Percentiles rank a stretch among this genome's conserved stretches.
phyloP scores from a whole-genome alignment of 2,797 vertebrate species.

The Morelia viridis region DNA sequence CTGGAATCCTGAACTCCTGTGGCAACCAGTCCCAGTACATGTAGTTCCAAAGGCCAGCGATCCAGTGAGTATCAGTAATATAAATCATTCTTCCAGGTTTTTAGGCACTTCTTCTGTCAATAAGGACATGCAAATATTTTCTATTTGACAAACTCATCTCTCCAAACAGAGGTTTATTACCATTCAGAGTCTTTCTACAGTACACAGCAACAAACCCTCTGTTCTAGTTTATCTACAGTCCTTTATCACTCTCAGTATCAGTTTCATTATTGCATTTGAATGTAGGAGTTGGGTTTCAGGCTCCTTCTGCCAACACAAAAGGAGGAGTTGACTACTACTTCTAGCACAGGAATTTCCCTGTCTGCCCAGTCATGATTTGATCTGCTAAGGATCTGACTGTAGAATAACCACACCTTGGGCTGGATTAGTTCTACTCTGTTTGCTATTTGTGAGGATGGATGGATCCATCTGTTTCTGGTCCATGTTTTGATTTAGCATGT shows the following conservation, averaged over 20 bases:
- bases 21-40: conserved; percentile 80
- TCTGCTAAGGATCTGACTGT: no score
- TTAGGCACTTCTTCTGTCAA: background rate
- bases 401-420: no score
- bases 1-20: conserved; percentile 73
- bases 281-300: background rate
- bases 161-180: background rate
- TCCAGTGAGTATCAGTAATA: conserved; percentile 63
- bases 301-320: background rate
- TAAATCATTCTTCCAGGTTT: background rate
- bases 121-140: background rate
- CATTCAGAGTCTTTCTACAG: background rate
- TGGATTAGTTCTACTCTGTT: background rate
- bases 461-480: background rate
- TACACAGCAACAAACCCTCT: background rate
- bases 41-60: conserved; percentile 65
- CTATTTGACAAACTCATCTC: background rate
- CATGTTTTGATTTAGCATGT: background rate
- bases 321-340: background rate
- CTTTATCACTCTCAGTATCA: background rate
- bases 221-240: background rate
- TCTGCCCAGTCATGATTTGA: no score
- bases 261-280: background rate
- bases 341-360: background rate
- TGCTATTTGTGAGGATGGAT: background rate